Evolutionary conservation across 2,113 vertebrate species (phyloP).

Genomic region (Micronycteris hirsuta): DNA sequence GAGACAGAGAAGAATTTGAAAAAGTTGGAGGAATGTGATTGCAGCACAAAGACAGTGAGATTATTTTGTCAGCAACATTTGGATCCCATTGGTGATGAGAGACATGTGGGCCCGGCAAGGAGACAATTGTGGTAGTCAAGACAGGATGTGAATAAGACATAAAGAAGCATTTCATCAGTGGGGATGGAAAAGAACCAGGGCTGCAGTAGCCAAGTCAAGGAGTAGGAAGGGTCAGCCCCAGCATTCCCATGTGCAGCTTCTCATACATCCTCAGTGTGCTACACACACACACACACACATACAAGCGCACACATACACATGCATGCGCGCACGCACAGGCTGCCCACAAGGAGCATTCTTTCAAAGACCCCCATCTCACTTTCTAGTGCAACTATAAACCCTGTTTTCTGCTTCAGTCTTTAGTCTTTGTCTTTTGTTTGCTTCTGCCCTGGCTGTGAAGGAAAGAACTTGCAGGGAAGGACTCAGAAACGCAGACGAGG

Average conservation of each 20-base stretch:
- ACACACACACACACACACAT: background rate
- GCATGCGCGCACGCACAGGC: background rate
- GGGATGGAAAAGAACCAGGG: slow-evolving; percentile 58
- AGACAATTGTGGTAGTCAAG: slow-evolving; percentile 71
- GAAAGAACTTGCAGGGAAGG: background rate
- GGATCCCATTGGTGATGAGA: slow-evolving; percentile 70
- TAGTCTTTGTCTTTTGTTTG: background rate
- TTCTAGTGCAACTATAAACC: background rate
- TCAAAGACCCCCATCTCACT: background rate
- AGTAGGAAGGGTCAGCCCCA: background rate
- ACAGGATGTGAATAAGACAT: slow-evolving; percentile 75
- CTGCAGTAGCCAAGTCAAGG: slow-evolving; percentile 23
- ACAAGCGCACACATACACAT: background rate
- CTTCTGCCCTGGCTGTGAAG: background rate
- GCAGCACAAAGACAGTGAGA: slow-evolving; percentile 51
- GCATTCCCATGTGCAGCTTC: background rate
- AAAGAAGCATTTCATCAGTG: slow-evolving; percentile 69
- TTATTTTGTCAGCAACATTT: slow-evolving; percentile 73
- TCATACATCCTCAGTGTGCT: background rate
- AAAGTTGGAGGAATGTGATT: slow-evolving; percentile 53
- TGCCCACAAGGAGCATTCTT: background rate
- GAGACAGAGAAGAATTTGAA: slow-evolving; percentile 50
- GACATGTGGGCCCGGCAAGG: slow-evolving; percentile 68
- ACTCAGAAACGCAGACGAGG: background rate
- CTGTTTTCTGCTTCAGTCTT: background rate